Evolutionary conservation across 2,888 invertebrate genomes (phyloP).

Genomic region (Elegia similella): DNA sequence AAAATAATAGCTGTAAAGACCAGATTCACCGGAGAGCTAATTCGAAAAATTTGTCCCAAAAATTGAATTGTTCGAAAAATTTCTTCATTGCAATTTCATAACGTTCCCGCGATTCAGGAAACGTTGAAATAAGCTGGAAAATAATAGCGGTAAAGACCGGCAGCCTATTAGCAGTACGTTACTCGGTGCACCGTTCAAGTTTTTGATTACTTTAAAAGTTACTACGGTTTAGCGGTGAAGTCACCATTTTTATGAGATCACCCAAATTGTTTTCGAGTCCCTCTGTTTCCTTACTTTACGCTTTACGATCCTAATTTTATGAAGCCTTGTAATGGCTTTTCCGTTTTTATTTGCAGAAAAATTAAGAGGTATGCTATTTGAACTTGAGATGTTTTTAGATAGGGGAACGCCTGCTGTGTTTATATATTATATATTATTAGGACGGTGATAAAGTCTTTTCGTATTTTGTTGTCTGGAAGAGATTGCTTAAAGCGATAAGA

Average conservation of each 20-base stretch:
- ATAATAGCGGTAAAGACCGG: background rate
- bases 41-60: too few species aligned
- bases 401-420: too few species aligned
- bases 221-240: background rate
- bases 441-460: too few species aligned
- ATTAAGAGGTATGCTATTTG: conserved; percentile 2
- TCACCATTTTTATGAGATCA: conserved; percentile 5
- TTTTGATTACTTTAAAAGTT: background rate
- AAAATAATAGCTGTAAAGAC: too few species aligned
- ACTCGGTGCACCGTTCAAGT: background rate
- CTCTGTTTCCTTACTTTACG: background rate
- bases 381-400: background rate
- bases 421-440: too few species aligned
- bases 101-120: background rate
- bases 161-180: background rate
- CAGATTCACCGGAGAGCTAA: too few species aligned
- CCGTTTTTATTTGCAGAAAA: background rate
- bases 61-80: too few species aligned
- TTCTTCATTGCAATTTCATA: too few species aligned
- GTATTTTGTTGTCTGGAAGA: too few species aligned
- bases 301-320: conserved; percentile 9
- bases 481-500: too few species aligned
- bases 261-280: conserved; percentile 8
- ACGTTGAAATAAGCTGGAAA: background rate
- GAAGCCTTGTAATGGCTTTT: background rate